Evolutionary conservation across 2,797 vertebrate species (phyloP), one percentile per base, ranked within the genome.

Genomic region (Chrosomus eos): DNA sequence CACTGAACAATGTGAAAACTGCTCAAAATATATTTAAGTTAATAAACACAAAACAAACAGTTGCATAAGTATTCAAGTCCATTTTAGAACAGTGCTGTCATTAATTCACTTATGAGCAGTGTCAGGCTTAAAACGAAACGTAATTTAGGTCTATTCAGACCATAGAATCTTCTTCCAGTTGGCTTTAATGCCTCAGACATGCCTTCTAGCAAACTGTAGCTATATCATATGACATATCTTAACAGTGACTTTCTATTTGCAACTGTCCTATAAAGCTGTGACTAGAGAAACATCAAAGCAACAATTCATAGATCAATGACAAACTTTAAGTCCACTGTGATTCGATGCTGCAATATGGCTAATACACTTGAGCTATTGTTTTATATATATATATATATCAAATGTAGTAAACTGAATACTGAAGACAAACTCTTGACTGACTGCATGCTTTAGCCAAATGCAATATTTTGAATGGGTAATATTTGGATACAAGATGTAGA

Each of bases 361-460:
- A 31, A 60, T 5, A 13, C n/a, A 60, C n/a, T 5, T 26, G 55
- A 58, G 55, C 55, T n/a, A 58, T 58, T 58, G 3, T 45, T 45
- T 45, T 45, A 14, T 45, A 13, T 45, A 1, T 4, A 3, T 1
- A 31, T 31, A 31, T 31, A 31, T 14, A 45, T 45, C n/a, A 40
- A 72, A 9, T 48, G 18, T 43, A 4, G 23, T 19, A 26, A 72
- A 48, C n/a, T 51, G 8, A 3, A 51, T 7, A 6, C 71, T 11
- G 16, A 51, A 48, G 71, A 51, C 11, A 4, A 33, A 33, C 62
- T 66, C 28, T 31, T 5, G 60, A 64, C n/a, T 72, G 40, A 48
- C 43, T 48, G 71, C 70, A 72, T 48, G 70, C 70, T 48, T 31
- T 72, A 48, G 26, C 9, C n/a, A 48, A 51, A 73, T 73, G 16